Evolutionary conservation across 2,113 vertebrate species (phyloP).

Genomic region (Choloepus hoffmanni): DNA sequence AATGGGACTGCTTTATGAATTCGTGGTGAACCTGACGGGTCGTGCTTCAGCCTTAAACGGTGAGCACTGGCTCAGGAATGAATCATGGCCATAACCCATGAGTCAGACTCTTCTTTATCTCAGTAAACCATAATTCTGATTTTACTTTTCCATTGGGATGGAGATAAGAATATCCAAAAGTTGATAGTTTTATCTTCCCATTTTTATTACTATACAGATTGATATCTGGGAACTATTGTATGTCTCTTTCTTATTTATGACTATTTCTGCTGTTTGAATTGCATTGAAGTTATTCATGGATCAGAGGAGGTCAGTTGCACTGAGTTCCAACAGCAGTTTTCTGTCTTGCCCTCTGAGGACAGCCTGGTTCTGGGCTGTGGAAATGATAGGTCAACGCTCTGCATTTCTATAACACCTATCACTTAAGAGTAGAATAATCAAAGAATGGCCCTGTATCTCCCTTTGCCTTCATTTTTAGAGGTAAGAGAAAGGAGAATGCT

Average conservation of each 20-base stretch:
- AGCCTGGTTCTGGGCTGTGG: neutral
- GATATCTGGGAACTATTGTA: neutral
- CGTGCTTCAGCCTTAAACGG: neutral
- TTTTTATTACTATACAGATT: neutral
- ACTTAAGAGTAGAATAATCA: neutral
- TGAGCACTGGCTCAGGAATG: neutral
- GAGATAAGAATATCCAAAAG: constrained; percentile 37
- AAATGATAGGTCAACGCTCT: neutral
- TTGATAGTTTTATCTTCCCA: neutral
- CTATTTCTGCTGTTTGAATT: constrained; percentile 28
- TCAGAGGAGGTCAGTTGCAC: neutral
- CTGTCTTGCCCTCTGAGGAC: neutral
- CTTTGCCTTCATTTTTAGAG: neutral
- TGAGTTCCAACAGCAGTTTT: neutral
- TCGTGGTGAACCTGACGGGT: neutral
- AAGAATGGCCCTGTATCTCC: neutral
- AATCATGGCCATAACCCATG: neutral
- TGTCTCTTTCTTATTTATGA: neutral
- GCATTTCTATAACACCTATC: neutral
- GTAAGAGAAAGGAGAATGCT: neutral
- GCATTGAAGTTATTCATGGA: neutral
- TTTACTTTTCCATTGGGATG: constrained; percentile 17
- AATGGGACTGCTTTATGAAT: neutral
- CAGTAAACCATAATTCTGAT: neutral
- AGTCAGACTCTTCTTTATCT: constrained; percentile 18